Conservation (phyloP, 2,888 invertebrate genomes). For the Gastracanthus pulcherrimus region DNA sequence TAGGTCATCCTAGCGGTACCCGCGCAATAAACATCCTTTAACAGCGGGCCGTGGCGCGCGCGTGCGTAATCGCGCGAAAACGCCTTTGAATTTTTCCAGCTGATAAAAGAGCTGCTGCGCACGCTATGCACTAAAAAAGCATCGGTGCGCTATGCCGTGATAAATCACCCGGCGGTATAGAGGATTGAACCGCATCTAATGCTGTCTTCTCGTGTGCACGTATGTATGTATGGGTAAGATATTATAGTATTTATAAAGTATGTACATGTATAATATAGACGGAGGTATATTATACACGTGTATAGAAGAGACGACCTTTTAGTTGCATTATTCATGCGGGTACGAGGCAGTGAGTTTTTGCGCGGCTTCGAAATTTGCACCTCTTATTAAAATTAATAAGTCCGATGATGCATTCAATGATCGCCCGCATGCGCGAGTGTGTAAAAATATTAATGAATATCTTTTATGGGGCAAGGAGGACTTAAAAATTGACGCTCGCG, state of each 20-base stretch:
- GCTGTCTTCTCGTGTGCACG: no score
- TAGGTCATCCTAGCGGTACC: slow-evolving; percentile 58
- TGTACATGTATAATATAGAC: slow-evolving; percentile 44
- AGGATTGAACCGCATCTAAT: no score
- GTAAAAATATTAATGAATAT: slow-evolving; percentile 28
- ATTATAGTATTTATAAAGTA: slow-evolving; percentile 15
- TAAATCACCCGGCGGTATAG: no score
- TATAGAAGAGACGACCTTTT: background rate
- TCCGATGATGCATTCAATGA: background rate
- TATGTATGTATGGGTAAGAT: background rate
- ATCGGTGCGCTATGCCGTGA: background rate
- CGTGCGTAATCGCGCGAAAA: slow-evolving; percentile 56
- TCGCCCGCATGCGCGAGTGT: background rate
- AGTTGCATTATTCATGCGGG: slow-evolving; percentile 24
- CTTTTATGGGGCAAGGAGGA: background rate
- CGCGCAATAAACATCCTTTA: slow-evolving; percentile 57
- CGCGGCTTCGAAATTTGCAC: slow-evolving; percentile 23
- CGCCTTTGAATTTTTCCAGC: slow-evolving; percentile 36
- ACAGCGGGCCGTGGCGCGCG: slow-evolving; percentile 35
- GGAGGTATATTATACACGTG: no score
- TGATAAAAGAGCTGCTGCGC: slow-evolving; percentile 9
- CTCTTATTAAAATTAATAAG: slow-evolving; percentile 51
- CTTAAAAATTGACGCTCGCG: background rate
- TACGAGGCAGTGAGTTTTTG: no score
- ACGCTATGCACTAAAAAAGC: background rate